Conservation (phyloP, 64 coral and sea anemone species). For the Anthopleura sola region DNA sequence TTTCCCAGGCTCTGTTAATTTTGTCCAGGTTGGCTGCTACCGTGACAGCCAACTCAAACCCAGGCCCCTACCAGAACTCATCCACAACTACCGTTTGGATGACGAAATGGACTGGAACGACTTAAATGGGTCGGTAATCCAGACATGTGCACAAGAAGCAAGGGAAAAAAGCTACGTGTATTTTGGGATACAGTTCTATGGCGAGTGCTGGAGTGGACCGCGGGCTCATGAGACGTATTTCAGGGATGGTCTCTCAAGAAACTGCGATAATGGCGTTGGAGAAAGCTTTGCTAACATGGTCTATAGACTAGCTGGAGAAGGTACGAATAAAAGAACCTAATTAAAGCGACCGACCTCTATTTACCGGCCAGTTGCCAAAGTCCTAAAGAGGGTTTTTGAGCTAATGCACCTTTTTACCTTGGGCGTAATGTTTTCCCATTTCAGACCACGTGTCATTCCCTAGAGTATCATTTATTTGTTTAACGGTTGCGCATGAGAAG, state of each 20-base stretch:
- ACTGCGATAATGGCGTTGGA: slow-evolving; percentile 4
- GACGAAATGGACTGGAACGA: slow-evolving; percentile 33
- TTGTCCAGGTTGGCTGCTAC: slow-evolving; percentile 27
- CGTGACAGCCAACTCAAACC: neutral
- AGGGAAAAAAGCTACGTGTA: neutral
- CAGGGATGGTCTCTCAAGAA: slow-evolving; percentile 1
- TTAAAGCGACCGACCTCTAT: neutral
- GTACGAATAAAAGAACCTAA: neutral
- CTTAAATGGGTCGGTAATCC: slow-evolving; percentile 29
- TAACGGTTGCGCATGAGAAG: too few species aligned
- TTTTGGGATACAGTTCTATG: slow-evolving; percentile 54
- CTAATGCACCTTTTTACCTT: too few species aligned
- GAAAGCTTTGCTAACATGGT: slow-evolving; percentile 13
- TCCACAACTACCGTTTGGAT: slow-evolving; percentile 24
- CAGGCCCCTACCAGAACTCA: slow-evolving; percentile 34
- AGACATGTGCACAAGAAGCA: slow-evolving; percentile 20
- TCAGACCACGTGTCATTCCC: too few species aligned
- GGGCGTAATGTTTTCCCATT: too few species aligned
- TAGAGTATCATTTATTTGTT: too few species aligned
- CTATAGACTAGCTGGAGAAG: slow-evolving; percentile 15
- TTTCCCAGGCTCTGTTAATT: slow-evolving; percentile 18
- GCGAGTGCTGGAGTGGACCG: slow-evolving; percentile 42
- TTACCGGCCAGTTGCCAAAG: neutral
- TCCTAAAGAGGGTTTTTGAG: too few species aligned
- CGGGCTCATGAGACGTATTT: slow-evolving; percentile 15